Conservation (phyloP, 2,888 invertebrate genomes). For the Aporophyla nigra region DNA sequence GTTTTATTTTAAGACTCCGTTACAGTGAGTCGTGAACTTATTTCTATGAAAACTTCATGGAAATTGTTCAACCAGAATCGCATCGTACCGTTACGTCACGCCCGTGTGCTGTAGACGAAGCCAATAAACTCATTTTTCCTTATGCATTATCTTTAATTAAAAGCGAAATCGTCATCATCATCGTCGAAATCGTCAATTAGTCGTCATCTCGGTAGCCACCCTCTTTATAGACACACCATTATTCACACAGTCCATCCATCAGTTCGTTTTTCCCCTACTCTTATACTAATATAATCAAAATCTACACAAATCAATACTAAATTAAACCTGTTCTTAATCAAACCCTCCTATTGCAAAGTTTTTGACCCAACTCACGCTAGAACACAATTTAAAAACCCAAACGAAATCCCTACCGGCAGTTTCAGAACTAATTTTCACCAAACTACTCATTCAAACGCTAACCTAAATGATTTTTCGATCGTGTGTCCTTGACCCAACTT, state of each 20-base stretch:
- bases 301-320: neutral
- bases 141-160: no score
- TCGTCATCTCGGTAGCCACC: neutral
- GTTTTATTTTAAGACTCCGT: no score
- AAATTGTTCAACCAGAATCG: no score
- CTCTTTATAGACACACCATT: neutral
- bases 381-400: conserved; percentile 22
- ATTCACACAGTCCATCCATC: neutral
- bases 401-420: conserved; percentile 1
- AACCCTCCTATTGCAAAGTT: neutral
- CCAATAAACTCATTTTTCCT: no score
- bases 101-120: no score
- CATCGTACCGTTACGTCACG: no score
- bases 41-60: no score
- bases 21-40: no score
- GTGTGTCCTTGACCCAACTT: conserved; percentile 58
- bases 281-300: neutral
- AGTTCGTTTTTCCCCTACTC: neutral
- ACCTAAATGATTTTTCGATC: conserved; percentile 62
- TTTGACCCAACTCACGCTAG: conserved; percentile 3
- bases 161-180: no score
- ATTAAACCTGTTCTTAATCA: neutral
- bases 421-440: conserved; percentile 36
- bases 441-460: conserved; percentile 49
- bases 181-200: no score